Evolutionary conservation across 2,113 vertebrate species (phyloP).

Genomic region (Channa argus): DNA sequence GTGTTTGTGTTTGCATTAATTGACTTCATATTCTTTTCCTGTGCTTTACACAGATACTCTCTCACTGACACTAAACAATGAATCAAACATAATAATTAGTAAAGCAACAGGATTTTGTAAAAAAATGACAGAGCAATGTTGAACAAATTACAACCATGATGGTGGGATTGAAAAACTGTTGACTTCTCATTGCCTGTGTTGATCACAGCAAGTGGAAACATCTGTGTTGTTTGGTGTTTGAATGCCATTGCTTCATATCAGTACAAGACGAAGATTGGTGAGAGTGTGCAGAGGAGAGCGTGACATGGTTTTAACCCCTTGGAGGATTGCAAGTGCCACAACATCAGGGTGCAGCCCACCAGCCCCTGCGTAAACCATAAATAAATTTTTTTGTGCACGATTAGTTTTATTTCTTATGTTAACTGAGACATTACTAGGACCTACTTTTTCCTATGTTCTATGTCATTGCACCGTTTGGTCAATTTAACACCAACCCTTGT

Average conservation of each 20-base stretch:
- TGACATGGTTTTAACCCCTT: constrained; percentile 44
- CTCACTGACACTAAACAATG: background rate
- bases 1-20: background rate
- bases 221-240: constrained; percentile 43
- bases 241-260: constrained; percentile 51
- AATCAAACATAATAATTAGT: background rate
- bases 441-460: too few species aligned
- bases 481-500: too few species aligned
- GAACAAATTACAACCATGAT: too few species aligned
- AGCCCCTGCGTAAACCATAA: constrained; percentile 49
- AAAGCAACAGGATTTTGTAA: background rate
- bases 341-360: constrained; percentile 50
- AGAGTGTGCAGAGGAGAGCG: constrained; percentile 16
- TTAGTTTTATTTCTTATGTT: too few species aligned
- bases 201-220: constrained; percentile 23
- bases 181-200: constrained; percentile 45
- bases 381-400: background rate
- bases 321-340: constrained; percentile 67
- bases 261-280: constrained; percentile 54
- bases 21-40: background rate
- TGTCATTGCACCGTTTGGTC: too few species aligned
- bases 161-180: background rate
- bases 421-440: too few species aligned
- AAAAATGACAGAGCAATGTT: background rate
- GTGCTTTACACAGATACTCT: background rate